A percentile compares a stretch with the other conserved stretches of the same genome.
Conservation (phyloP, 2,797 vertebrate genomes). For the Syncerus caffer region DNA sequence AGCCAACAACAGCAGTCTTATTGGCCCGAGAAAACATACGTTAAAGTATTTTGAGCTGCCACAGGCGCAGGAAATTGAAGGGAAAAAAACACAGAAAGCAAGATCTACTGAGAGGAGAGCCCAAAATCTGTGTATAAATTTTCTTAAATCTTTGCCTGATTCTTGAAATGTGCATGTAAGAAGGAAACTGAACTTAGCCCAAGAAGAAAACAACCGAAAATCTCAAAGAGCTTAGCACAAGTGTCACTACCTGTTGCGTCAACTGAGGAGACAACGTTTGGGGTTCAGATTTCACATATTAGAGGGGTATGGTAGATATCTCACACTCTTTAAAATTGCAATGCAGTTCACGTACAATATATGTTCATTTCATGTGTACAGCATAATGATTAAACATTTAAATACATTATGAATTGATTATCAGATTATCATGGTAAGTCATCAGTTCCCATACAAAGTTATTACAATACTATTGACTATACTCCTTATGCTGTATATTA, state of each 20-base stretch:
- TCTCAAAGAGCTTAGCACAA: not conserved
- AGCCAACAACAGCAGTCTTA: not conserved
- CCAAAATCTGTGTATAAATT: not conserved
- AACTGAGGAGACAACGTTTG: not conserved
- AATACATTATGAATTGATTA: not conserved
- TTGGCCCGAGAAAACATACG: not conserved
- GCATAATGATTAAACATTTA: not conserved
- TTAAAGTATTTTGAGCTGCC: not conserved
- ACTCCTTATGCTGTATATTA: too few relatives aligned
- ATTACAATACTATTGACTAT: too few relatives aligned
- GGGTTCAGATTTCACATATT: not conserved
- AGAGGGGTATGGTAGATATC: not conserved
- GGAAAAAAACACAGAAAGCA: not conserved
- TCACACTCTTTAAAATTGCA: not conserved
- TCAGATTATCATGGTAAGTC: not conserved
- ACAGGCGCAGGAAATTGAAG: not conserved
- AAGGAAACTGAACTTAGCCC: not conserved
- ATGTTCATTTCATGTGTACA: not conserved
- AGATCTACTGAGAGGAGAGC: not conserved
- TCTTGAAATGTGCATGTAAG: not conserved
- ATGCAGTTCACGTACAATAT: not conserved
- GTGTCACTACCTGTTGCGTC: not conserved
- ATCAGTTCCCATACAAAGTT: not conserved
- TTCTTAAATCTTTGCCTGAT: not conserved
- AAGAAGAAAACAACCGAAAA: not conserved